Base-by-base conservation (phyloP, 2,113 vertebrate species). In the Raja brachyura region DNA sequence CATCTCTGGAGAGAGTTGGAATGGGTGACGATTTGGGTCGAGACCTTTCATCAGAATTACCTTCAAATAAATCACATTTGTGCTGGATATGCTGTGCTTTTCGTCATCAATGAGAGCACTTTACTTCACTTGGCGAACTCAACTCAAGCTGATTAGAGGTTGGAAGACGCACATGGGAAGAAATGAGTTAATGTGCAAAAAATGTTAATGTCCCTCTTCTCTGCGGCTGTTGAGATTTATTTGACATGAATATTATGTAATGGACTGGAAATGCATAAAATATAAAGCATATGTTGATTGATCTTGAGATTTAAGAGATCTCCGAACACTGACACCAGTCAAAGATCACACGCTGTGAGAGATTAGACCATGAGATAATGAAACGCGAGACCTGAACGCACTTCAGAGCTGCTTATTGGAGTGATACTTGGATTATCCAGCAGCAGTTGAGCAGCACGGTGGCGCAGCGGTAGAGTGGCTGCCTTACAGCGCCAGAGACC, bases 231-330 rank as follows among this genome's bases (percentile, higher is more conserved):
- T 79, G 54, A 88, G 22, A 88, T 88, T 88, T 31, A 88, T 88
- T 88, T 66, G n/a, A 18, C 39, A 18, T 88, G 56, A 56, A 59
- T 66, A 66, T 88, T 88, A 88, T 18, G 61, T 66, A 66, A 66
- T 63, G 22, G 85, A 54, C n/a, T 88, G 56, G 33, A 63, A 88
- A 63, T 88, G 59, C 61, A 66, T 61, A 85, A 59, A 85, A 85
- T 88, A 33, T 25, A 59, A 88, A 88, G 61, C 59, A 88, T n/a
- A 61, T 88, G 85, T 31, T n/a, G 25, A 88, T n/a, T 88, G 61
- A 66, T n/a, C 14, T 66, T 66, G 83, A n/a, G 25, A 61, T 86
- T 22, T 59, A 86, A 61, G 20, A 61, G 20, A 61, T 85, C 25
- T 85, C 54, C 25, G 28, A 59, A 83, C 63, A 59, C 59, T 66